phyloP scores from a whole-genome alignment of 2,888 invertebrate genomes.

The Hofmannophila pseudospretella region DNA sequence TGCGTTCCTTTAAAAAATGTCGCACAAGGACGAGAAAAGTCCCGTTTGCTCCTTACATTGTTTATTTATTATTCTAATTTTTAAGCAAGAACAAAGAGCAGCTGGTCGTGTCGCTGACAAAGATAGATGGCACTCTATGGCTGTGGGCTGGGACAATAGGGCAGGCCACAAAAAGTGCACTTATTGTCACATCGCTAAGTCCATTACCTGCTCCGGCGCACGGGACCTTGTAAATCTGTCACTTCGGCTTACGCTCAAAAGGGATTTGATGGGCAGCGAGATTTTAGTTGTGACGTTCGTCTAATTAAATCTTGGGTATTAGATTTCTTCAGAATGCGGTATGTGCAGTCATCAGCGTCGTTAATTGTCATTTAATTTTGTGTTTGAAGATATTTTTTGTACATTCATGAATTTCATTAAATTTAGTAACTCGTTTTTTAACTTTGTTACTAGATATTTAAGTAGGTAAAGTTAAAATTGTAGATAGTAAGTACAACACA shows the following conservation, averaged over 20 bases:
- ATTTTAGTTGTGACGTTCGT: conserved; percentile 47
- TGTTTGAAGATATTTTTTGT: too few relatives aligned
- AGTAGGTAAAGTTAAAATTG: too few relatives aligned
- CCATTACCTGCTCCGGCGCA: conserved; percentile 58
- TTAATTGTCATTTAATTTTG: too few relatives aligned
- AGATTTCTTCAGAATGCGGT: conserved; percentile 18
- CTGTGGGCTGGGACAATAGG: conserved; percentile 50
- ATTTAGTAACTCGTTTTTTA: too few relatives aligned
- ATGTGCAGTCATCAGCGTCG: neutral
- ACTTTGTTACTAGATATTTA: too few relatives aligned
- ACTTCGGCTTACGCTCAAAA: conserved; percentile 44
- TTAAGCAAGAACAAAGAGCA: conserved; percentile 65
- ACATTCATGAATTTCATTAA: too few relatives aligned
- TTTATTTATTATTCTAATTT: conserved; percentile 65
- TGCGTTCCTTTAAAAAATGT: conserved; percentile 6
- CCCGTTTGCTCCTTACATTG: conserved; percentile 38
- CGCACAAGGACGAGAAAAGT: conserved; percentile 27
- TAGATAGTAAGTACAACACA: too few relatives aligned
- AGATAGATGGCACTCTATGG: conserved; percentile 54
- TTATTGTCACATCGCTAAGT: conserved; percentile 49
- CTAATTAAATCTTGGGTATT: conserved; percentile 44
- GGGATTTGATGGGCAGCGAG: conserved; percentile 32
- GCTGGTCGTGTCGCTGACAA: conserved; percentile 56
- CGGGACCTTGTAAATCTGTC: conserved; percentile 56
- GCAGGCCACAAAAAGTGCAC: conserved; percentile 46